Percentiles rank a stretch among this genome's conserved stretches.
phyloP scores from a whole-genome alignment of 2,113 vertebrate species.

The Osmerus mordax region DNA sequence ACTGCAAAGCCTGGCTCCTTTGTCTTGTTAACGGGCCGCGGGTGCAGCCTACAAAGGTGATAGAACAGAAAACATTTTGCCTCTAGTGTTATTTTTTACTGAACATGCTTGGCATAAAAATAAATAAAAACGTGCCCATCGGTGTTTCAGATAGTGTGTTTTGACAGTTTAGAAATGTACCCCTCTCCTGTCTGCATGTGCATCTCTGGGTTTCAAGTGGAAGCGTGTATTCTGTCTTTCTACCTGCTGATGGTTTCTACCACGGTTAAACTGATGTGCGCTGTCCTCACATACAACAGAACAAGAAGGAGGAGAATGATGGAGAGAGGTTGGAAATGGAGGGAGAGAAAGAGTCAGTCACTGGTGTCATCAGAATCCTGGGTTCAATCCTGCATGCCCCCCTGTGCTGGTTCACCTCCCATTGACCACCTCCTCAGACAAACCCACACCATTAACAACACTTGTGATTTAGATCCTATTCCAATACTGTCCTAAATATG shows the following conservation, averaged over 20 bases:
- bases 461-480: no score
- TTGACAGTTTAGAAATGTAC: not conserved
- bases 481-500: no score
- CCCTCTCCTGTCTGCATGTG: not conserved
- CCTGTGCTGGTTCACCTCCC: no score
- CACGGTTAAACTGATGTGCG: not conserved
- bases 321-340: slow-evolving; percentile 1
- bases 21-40: slow-evolving; percentile 54
- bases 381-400: no score
- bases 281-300: slow-evolving; percentile 12
- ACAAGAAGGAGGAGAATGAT: slow-evolving; percentile 7
- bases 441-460: no score
- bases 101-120: slow-evolving; percentile 37
- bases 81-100: slow-evolving; percentile 42
- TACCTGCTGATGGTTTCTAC: no score
- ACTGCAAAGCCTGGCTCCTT: slow-evolving; percentile 66
- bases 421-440: no score
- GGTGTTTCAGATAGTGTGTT: not conserved
- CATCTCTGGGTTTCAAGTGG: not conserved
- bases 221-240: no score
- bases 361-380: not conserved
- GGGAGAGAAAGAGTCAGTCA: not conserved
- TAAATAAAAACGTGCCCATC: not conserved
- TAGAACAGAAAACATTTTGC: slow-evolving; percentile 48
- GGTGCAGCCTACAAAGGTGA: slow-evolving; percentile 34